Conservation (phyloP, 2,888 invertebrate species). For the Troides oblongomaculatus region DNA sequence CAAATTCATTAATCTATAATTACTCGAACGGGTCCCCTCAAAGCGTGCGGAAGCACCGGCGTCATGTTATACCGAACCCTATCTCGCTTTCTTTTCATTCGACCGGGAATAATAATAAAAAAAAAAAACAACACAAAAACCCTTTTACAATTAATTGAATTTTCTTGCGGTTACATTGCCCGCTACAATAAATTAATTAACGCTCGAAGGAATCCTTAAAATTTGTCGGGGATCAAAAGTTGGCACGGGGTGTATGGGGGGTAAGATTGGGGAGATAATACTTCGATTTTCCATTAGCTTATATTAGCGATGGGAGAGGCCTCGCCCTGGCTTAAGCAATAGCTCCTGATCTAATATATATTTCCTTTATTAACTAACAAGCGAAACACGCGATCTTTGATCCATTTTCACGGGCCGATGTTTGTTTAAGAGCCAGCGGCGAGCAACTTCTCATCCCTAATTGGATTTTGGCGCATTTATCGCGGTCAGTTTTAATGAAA, state of each 20-base stretch:
- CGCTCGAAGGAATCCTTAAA: slow-evolving; percentile 77
- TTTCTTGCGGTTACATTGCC: slow-evolving; percentile 77
- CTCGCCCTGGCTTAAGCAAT: slow-evolving; percentile 58
- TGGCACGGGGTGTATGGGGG: slow-evolving; percentile 50
- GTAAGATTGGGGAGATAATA: slow-evolving; percentile 61
- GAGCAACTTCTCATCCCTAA: slow-evolving; percentile 64
- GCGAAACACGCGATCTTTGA: slow-evolving; percentile 76
- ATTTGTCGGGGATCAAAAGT: slow-evolving; percentile 78
- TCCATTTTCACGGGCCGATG: slow-evolving; percentile 71
- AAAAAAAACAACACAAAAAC: slow-evolving; percentile 78
- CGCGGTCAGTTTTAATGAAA: slow-evolving; percentile 69
- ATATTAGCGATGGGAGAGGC: slow-evolving; percentile 73
- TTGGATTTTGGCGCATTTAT: slow-evolving; percentile 71
- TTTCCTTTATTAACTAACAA: slow-evolving; percentile 72
- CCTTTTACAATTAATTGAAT: slow-evolving; percentile 81
- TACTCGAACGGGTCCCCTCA: slow-evolving; percentile 65
- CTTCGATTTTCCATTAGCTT: slow-evolving; percentile 79
- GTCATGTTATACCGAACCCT: slow-evolving; percentile 57
- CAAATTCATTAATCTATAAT: slow-evolving; percentile 73
- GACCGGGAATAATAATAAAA: slow-evolving; percentile 44
- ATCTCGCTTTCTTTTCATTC: slow-evolving; percentile 41
- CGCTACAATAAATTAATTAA: slow-evolving; percentile 79
- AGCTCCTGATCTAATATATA: slow-evolving; percentile 66
- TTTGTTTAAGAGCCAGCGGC: slow-evolving; percentile 70
- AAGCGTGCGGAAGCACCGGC: slow-evolving; percentile 48